phyloP scores from a whole-genome alignment of 2,113 vertebrate species.

The Polyodon spathula region DNA sequence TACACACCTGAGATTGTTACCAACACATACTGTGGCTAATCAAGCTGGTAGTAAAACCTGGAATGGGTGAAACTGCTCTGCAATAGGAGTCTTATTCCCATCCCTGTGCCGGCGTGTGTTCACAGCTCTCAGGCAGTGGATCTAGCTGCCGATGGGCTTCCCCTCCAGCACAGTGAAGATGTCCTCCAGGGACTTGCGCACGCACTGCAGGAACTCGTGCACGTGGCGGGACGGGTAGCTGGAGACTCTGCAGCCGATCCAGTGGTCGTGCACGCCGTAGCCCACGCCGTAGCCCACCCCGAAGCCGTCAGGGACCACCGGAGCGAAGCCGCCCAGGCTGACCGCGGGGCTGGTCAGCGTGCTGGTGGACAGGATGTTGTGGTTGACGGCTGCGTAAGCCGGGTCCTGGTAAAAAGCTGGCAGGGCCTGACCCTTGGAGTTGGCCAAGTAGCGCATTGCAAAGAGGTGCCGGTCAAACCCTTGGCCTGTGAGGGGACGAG shows the following conservation, averaged over 20 bases:
- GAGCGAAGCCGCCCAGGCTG: conserved; percentile 78
- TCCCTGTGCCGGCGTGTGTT: neutral
- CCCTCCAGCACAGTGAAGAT: conserved; percentile 81
- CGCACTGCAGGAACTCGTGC: conserved; percentile 73
- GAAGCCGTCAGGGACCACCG: conserved; percentile 84
- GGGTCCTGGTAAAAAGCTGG: conserved; percentile 73
- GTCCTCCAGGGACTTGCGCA: conserved; percentile 77
- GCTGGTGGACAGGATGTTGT: conserved; percentile 92
- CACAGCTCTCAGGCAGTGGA: too few relatives aligned
- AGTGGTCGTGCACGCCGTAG: conserved; percentile 74
- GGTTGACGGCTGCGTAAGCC: conserved; percentile 75
- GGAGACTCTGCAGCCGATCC: conserved; percentile 84
- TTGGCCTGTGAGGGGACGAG: conserved; percentile 62
- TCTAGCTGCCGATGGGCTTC: conserved; percentile 56
- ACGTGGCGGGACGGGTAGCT: conserved; percentile 73
- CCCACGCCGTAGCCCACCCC: conserved; percentile 78
- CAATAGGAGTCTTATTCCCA: neutral
- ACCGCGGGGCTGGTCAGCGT: conserved; percentile 78
- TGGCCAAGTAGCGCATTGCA: conserved; percentile 64
- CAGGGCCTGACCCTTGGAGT: conserved; percentile 49
- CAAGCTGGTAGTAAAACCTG: too few relatives aligned
- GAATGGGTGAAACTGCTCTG: too few relatives aligned
- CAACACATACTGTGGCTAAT: too few relatives aligned
- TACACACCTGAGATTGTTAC: too few relatives aligned
- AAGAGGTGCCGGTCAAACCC: conserved; percentile 94